Base-by-base conservation (phyloP, 2,888 invertebrate species). In the Dendrolimus pini region DNA sequence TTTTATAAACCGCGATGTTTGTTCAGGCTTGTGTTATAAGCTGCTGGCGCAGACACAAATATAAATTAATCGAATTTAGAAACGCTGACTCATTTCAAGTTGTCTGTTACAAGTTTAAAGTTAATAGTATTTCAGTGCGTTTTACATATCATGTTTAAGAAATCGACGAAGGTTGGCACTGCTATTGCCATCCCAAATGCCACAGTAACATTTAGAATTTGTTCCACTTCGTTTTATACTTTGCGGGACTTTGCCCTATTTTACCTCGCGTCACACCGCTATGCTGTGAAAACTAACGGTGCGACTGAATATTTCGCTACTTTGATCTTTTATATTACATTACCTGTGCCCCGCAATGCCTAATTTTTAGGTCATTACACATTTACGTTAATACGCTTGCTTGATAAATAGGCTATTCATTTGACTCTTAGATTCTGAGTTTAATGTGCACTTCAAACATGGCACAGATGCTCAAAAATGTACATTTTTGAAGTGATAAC, bases 131-230 rank as follows among this genome's bases (percentile, higher is more conserved):
- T 47, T 8, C 12, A 47, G 47, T 12, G 12, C 30, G 47, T 47
- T 47, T 47, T 8, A 47, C 30, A 30, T 30, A 30, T 30, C 30
- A 30, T 47, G 9, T 47, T 47, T 7, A 9, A 47, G 47, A 61
- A 57, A 65, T 60, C 61, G 66, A 64, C 65, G 68, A 64, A 61
- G 68, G 61, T 63, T 65, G 63, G 65, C 64, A 66, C 61, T 64
- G 69, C 72, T 71, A 72, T 70, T 68, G 65, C 68, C 67, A 65
- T 67, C 74, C 73, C 71, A 85, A 86, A 86, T 85, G 85, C 75
- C 85, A 85, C 75, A 74, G 70, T 86, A 85, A 82, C 85, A 85
- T 86, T 86, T 85, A 78, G 77, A 78, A 76, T 75, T 70, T 71
- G 81, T 80, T 80, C 78, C 77, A 81, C 71, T 77, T 75, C 71